Percentiles rank a stretch among this genome's conserved stretches.
Conservation (phyloP, 2,888 invertebrate genomes). For the Orthonevra nobilis region DNA sequence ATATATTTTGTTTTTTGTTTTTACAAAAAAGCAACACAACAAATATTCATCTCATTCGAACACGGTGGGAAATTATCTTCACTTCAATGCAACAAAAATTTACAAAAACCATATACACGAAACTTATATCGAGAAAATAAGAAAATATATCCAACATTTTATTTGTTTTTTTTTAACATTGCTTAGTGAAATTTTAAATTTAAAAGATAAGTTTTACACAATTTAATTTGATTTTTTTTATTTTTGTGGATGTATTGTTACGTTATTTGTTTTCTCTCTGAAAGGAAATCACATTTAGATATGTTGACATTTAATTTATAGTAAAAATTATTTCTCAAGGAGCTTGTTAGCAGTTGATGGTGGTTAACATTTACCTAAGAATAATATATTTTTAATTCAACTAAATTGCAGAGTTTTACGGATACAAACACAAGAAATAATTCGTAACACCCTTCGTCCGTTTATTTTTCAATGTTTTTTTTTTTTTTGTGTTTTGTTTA, state of each 20-base stretch:
- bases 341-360: slow-evolving; percentile 21
- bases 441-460: slow-evolving; percentile 31
- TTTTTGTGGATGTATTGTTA: no score
- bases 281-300: slow-evolving; percentile 68
- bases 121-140: not conserved
- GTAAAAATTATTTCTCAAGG: slow-evolving; percentile 40
- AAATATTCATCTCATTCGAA: slow-evolving; percentile 66
- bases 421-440: slow-evolving; percentile 15
- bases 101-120: slow-evolving; percentile 43
- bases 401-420: slow-evolving; percentile 23
- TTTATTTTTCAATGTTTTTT: slow-evolving; percentile 3
- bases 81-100: slow-evolving; percentile 62
- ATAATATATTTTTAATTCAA: slow-evolving; percentile 11
- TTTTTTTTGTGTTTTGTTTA: slow-evolving; percentile 22
- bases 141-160: not conserved
- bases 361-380: slow-evolving; percentile 42
- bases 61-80: slow-evolving; percentile 70
- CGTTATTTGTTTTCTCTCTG: slow-evolving; percentile 34
- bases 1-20: slow-evolving; percentile 33
- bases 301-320: slow-evolving; percentile 69
- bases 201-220: slow-evolving; percentile 36
- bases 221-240: slow-evolving; percentile 9
- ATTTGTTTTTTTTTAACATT: slow-evolving; percentile 11
- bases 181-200: slow-evolving; percentile 34
- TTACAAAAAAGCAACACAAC: slow-evolving; percentile 70